phyloP scores from a whole-genome alignment of 2,888 invertebrate species.

The Drosophila mettleri region DNA sequence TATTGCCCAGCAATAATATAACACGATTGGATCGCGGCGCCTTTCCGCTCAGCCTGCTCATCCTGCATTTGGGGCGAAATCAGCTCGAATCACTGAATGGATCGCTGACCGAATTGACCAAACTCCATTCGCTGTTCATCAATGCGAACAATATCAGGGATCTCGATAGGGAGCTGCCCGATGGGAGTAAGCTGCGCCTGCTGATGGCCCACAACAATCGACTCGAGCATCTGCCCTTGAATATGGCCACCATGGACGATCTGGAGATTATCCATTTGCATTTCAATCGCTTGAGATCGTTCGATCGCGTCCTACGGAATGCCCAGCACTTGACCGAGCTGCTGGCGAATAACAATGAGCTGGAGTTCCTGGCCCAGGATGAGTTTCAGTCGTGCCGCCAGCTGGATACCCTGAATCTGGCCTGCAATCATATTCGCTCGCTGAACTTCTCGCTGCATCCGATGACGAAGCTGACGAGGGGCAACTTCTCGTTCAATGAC shows the following conservation, averaged over 20 bases:
- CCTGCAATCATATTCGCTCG: slow-evolving; percentile 89
- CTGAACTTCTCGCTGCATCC: slow-evolving; percentile 91
- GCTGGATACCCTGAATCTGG: slow-evolving; percentile 89
- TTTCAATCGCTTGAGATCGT: slow-evolving; percentile 89
- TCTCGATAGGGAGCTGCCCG: slow-evolving; percentile 91
- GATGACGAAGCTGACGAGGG: slow-evolving; percentile 88
- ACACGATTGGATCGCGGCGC: slow-evolving; percentile 90
- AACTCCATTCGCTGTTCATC: slow-evolving; percentile 91
- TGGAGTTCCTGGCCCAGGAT: slow-evolving; percentile 90
- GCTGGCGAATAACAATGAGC: slow-evolving; percentile 90
- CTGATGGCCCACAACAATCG: slow-evolving; percentile 91
- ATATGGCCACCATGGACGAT: slow-evolving; percentile 89
- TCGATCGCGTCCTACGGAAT: slow-evolving; percentile 90
- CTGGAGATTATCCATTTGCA: slow-evolving; percentile 90
- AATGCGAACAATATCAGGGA: slow-evolving; percentile 91
- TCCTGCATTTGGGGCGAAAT: slow-evolving; percentile 91
- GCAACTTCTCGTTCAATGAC: slow-evolving; percentile 91
- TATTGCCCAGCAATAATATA: slow-evolving; percentile 91
- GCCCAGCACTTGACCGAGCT: slow-evolving; percentile 88
- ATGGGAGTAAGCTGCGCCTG: slow-evolving; percentile 87
- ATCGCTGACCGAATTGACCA: slow-evolving; percentile 90
- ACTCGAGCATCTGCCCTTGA: slow-evolving; percentile 89
- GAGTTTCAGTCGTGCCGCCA: slow-evolving; percentile 91
- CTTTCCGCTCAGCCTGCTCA: slow-evolving; percentile 89
- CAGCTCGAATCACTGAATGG: slow-evolving; percentile 90